Base-by-base conservation (phyloP, 2,797 vertebrate genomes). In the Pangasius mekongensis region DNA sequence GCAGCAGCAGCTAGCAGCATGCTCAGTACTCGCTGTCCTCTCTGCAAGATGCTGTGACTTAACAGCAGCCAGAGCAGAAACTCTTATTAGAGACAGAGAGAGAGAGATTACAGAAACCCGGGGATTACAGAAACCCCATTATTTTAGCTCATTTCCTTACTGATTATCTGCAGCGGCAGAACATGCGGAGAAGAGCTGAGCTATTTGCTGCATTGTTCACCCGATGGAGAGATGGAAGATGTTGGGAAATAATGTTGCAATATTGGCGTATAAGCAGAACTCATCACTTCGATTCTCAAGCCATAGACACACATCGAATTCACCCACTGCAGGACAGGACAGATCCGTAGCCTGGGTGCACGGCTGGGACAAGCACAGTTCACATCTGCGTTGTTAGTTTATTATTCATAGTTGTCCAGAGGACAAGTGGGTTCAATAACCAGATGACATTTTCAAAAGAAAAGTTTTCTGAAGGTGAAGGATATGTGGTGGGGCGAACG, bases 101-200 rank as follows among this genome's bases (percentile, higher is more conserved):
- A 77, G 60, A 85, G 52, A 83, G 11, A n/a, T 58, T 58, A 81
- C 33, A 43, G 36, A 82, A 62, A 27, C 20, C 22, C 22, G 0
- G 58, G 80, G 39, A 86, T n/a, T 74, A 86, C 52, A 87, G 71
- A 77, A 69, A 84, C 36, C 20, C 39, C 78, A 77, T 86, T 84
- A 85, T 76, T 87, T 86, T 84, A 86, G 76, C 47, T 86, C 54
- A 80, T 85, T 69, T 85, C 58, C n/a, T 86, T 73, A 18, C 54
- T 54, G 67, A 89, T 82, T 60, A 83, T 86, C 84, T 76, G 43
- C 77, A 71, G 83, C 30, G 27, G 60, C 52, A 36, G 71, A 73
- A 52, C 58, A 67, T 39, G 43, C 60, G 52, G 27, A 30, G 22
- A 52, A 49, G 66, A 52, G 20, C n/a, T 8, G 7, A 14, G 18